These are phyloP conservation scores for Arothron firmamentum DNA, from an alignment of 2,113 vertebrate genomes.

Conservation along the genomic window DNA sequence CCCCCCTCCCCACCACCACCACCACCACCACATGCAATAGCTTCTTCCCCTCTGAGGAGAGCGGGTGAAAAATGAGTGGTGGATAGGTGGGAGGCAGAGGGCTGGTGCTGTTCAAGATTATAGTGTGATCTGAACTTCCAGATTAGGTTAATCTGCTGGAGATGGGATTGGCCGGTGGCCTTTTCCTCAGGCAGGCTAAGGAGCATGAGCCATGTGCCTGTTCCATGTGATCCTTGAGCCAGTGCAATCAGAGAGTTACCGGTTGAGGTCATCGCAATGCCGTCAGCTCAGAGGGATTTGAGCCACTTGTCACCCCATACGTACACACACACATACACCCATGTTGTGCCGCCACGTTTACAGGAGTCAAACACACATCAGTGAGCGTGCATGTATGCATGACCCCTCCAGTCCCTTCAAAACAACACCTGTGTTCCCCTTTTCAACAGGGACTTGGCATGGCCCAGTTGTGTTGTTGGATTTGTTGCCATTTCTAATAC, in stretches of 20 bases:
- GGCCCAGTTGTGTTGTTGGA: constrained; percentile 48
- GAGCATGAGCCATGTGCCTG: constrained; percentile 51
- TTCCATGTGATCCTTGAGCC: constrained; percentile 58
- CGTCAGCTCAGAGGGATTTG: constrained; percentile 31
- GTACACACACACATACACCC: constrained; percentile 28
- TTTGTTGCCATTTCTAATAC: constrained; percentile 48
- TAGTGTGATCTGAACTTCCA: constrained; percentile 62
- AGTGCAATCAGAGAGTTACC: constrained; percentile 23
- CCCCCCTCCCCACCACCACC: constrained; percentile 31
- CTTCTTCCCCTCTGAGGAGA: constrained; percentile 68
- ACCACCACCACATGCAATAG: constrained; percentile 72
- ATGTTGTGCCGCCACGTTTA: constrained; percentile 19
- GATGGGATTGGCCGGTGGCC: constrained; percentile 64
- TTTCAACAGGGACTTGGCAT: constrained; percentile 60
- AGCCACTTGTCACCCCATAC: constrained; percentile 31
- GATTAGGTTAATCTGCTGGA: constrained; percentile 72
- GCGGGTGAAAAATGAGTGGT: constrained; percentile 54
- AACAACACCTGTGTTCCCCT: constrained; percentile 58
- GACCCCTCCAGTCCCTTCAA: constrained; percentile 24
- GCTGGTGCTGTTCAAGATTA: constrained; percentile 70
- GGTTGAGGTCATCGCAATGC: constrained; percentile 56
- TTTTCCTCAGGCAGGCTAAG: constrained; percentile 49
- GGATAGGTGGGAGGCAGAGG: constrained; percentile 50
- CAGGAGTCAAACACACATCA: constrained; percentile 13
- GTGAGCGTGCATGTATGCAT: not conserved